Conservation (phyloP, 2,113 vertebrate genomes). For the Sebastes schlegelii region DNA sequence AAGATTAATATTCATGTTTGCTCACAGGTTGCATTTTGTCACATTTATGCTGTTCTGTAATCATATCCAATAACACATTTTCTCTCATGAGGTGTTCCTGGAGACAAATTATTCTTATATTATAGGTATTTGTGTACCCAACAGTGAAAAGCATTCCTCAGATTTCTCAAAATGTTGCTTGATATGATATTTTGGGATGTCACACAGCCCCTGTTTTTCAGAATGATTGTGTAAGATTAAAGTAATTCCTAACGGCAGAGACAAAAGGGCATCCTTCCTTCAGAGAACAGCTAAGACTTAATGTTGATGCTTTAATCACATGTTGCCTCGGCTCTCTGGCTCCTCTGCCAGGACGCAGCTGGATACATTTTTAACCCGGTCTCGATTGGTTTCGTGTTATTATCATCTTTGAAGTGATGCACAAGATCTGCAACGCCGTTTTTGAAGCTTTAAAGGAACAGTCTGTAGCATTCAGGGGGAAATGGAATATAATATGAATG, state of each 20-base stretch:
- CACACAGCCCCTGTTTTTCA: background rate
- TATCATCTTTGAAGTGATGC: background rate
- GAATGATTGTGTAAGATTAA: constrained; percentile 34
- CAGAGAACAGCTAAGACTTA: constrained; percentile 40
- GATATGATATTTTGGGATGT: constrained; percentile 24
- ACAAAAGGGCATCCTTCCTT: constrained; percentile 64
- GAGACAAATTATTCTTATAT: background rate
- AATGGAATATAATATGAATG: too few relatives aligned
- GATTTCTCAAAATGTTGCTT: background rate
- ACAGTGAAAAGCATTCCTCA: background rate
- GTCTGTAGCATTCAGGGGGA: too few relatives aligned
- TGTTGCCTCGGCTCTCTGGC: constrained; percentile 26
- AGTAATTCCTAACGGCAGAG: constrained; percentile 20
- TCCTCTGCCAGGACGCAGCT: constrained; percentile 18
- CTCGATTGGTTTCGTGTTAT: constrained; percentile 34
- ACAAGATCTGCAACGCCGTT: background rate
- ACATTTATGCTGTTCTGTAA: background rate
- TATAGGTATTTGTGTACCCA: background rate
- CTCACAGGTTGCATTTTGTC: background rate
- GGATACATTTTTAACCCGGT: constrained; percentile 18
- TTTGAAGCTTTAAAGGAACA: background rate
- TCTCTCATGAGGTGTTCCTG: background rate
- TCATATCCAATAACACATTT: background rate
- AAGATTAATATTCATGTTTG: background rate
- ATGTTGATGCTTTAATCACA: constrained; percentile 62